phyloP scores from a whole-genome alignment of 2,888 invertebrate genomes.

The Acanthoscelides obtectus region DNA sequence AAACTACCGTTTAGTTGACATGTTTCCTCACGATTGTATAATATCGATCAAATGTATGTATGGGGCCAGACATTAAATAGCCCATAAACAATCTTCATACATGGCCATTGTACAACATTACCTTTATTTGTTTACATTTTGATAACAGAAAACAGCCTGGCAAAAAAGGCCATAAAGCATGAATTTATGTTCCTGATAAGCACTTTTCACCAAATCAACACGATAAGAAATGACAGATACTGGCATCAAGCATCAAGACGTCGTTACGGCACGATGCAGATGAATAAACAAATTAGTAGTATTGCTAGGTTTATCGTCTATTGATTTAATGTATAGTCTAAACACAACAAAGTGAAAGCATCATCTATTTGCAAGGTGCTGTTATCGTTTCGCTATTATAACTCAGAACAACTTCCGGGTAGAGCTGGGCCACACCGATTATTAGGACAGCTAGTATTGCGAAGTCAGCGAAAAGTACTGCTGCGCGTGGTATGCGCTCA shows the following conservation, averaged over 20 bases:
- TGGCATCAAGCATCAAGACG: neutral
- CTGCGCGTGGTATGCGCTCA: too few relatives aligned
- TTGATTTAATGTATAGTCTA: neutral
- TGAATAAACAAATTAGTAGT: neutral
- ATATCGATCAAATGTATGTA: neutral
- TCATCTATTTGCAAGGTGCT: neutral
- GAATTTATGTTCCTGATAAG: neutral
- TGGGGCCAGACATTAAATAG: neutral
- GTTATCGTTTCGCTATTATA: neutral
- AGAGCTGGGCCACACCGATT: too few relatives aligned
- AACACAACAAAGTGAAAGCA: neutral
- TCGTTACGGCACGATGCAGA: neutral
- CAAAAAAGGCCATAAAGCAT: neutral
- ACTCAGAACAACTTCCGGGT: too few relatives aligned
- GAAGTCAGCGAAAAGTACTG: too few relatives aligned
- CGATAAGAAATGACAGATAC: neutral
- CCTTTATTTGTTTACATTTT: neutral
- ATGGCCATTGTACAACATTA: neutral
- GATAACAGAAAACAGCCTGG: neutral
- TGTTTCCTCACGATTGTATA: neutral
- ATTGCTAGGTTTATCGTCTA: neutral
- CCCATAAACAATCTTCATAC: neutral
- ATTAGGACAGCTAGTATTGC: too few relatives aligned
- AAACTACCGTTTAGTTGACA: neutral
- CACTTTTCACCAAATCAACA: neutral